Evolutionary conservation across 2,888 invertebrate genomes (phyloP).

Genomic region (Drosophila flavopinicola): DNA sequence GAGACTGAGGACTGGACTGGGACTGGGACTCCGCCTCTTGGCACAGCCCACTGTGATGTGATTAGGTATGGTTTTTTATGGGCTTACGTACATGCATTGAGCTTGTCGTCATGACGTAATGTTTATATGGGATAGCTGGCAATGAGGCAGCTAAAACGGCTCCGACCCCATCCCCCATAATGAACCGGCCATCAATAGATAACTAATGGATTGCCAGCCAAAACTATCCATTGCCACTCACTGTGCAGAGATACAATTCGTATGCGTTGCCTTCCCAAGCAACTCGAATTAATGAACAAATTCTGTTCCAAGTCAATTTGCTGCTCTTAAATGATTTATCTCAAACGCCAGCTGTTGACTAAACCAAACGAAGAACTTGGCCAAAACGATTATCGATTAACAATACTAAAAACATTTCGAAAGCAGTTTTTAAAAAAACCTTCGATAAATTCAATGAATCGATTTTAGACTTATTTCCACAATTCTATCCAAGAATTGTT

Average conservation of each 20-base stretch:
- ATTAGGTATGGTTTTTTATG: slow-evolving; percentile 54
- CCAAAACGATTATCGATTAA: too few relatives aligned
- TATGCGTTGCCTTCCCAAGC: slow-evolving; percentile 2
- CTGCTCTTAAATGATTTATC: slow-evolving; percentile 2
- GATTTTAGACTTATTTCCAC: too few relatives aligned
- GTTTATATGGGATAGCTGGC: slow-evolving; percentile 44
- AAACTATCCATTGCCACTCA: slow-evolving; percentile 1
- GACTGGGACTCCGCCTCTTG: slow-evolving; percentile 19
- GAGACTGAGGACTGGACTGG: not conserved
- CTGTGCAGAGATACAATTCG: too few relatives aligned
- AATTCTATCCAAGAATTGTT: too few relatives aligned
- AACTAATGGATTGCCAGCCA: slow-evolving; percentile 35
- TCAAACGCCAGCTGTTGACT: not conserved
- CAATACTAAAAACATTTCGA: too few relatives aligned
- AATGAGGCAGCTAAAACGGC: slow-evolving; percentile 28
- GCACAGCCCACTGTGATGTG: slow-evolving; percentile 43
- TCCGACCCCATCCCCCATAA: slow-evolving; percentile 42
- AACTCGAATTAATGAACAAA: slow-evolving; percentile 11
- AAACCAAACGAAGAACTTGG: not conserved
- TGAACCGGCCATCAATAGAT: slow-evolving; percentile 45
- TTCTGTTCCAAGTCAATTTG: slow-evolving; percentile 11
- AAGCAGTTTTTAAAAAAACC: not conserved
- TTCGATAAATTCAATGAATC: too few relatives aligned
- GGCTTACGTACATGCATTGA: slow-evolving; percentile 37
- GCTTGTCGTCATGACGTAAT: slow-evolving; percentile 48